phyloP scores from a whole-genome alignment of 1,140 invertebrate species.

The Streblospio benedicti region DNA sequence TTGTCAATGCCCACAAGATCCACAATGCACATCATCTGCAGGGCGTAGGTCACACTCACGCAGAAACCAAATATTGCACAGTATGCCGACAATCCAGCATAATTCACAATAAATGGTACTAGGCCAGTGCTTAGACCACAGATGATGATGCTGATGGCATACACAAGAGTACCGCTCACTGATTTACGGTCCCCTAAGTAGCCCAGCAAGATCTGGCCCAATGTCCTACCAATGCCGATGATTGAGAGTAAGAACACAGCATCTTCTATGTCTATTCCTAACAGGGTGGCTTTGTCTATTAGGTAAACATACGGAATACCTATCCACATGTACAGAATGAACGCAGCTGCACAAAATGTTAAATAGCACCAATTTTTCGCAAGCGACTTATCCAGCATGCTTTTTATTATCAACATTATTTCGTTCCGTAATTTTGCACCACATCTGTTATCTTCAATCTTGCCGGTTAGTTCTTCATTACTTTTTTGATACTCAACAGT shows the following conservation, averaged over 20 bases:
- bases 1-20: conserved; percentile 87
- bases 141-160: conserved; percentile 1
- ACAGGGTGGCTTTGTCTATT: conserved; percentile 4
- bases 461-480: too few relatives aligned
- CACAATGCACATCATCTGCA: conserved; percentile 63
- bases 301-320: conserved; percentile 16
- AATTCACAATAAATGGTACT: conserved; percentile 63
- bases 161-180: conserved; percentile 9
- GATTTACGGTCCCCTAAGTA: conserved; percentile 5
- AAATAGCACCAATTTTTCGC: conserved; percentile 2
- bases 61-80: conserved; percentile 73
- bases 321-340: conserved; percentile 13
- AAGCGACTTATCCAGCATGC: conserved; percentile 11
- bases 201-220: conserved; percentile 16
- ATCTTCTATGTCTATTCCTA: conserved; percentile 41
- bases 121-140: conserved; percentile 57
- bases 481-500: too few relatives aligned
- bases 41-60: conserved; percentile 82
- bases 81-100: conserved; percentile 63
- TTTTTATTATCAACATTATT: not conserved
- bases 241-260: conserved; percentile 11
- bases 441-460: too few relatives aligned
- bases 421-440: too few relatives aligned
- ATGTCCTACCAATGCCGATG: conserved; percentile 15
- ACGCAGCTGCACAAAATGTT: conserved; percentile 9